Percentiles rank a stretch among this genome's conserved stretches.
These are phyloP conservation scores for Thyatira batis DNA, from an alignment of 2,888 invertebrate genomes.

Conservation along the genomic window DNA sequence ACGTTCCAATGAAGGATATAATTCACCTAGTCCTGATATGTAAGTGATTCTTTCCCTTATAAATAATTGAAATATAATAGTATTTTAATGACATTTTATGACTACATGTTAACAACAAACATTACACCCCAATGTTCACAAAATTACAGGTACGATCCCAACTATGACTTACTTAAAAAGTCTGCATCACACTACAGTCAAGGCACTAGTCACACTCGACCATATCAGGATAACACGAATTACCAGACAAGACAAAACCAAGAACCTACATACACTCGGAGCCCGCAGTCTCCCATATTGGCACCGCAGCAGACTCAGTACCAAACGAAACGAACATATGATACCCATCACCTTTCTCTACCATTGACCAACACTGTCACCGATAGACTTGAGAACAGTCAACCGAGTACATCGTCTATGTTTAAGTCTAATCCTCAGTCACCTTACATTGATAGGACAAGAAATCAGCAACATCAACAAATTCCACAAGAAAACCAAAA, in stretches of 20 bases:
- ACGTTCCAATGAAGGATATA: conserved; percentile 89
- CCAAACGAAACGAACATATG: conserved; percentile 67
- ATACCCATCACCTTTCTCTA: conserved; percentile 73
- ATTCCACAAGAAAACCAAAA: conserved; percentile 45
- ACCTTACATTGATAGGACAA: conserved; percentile 77
- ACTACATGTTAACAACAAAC: conserved; percentile 11
- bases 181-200: conserved; percentile 78
- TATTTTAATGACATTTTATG: too few species aligned
- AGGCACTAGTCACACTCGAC: conserved; percentile 65
- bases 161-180: conserved; percentile 79
- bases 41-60: too few species aligned
- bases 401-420: conserved; percentile 57
- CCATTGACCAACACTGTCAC: conserved; percentile 70
- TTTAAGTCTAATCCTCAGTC: conserved; percentile 76
- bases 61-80: too few species aligned
- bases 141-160: conserved; percentile 79
- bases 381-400: conserved; percentile 65
- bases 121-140: conserved; percentile 16
- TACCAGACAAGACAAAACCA: conserved; percentile 65
- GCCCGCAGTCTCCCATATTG: conserved; percentile 72
- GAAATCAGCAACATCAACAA: conserved; percentile 51
- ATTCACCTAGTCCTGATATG: conserved; percentile 88
- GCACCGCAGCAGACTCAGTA: conserved; percentile 59
- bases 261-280: conserved; percentile 79
- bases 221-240: conserved; percentile 65